Evolutionary conservation across 1,140 invertebrate genomes (phyloP).

Genomic region (Ostrea denselamellosa): DNA sequence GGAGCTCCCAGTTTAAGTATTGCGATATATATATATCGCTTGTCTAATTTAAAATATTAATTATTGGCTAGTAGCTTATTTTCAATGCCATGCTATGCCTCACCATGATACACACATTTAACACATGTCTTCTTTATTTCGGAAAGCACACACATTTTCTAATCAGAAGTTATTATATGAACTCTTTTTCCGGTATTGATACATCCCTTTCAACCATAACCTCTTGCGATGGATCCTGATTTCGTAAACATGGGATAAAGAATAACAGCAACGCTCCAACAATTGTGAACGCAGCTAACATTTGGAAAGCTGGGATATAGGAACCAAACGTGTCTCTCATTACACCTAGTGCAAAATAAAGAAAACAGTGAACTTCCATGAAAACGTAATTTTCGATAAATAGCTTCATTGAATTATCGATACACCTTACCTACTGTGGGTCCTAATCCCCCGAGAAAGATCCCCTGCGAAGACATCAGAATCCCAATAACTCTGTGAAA

Average conservation of each 20-base stretch:
- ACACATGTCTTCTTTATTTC: no score
- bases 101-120: no score
- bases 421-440: constrained; percentile 20
- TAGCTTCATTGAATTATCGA: background rate
- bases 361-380: background rate
- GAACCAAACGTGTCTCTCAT: background rate
- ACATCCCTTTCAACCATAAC: background rate
- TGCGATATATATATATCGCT: no score
- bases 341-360: background rate
- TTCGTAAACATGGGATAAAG: constrained; percentile 15
- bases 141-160: no score
- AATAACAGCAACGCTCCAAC: background rate
- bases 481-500: constrained; percentile 41
- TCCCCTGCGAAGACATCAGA: constrained; percentile 1
- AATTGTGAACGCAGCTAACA: constrained; percentile 16
- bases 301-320: background rate
- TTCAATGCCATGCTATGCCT: no score
- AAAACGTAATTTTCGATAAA: background rate
- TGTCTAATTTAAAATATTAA: no score
- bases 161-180: background rate
- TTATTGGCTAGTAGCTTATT: no score
- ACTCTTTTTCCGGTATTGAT: background rate
- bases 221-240: background rate
- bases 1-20: no score
- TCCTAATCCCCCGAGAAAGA: background rate